A percentile compares a stretch with the other conserved stretches of the same genome.
Evolutionary conservation across 1,140 invertebrate genomes (phyloP).

Genomic region (Pachyrhynchus sulphureomaculatus): DNA sequence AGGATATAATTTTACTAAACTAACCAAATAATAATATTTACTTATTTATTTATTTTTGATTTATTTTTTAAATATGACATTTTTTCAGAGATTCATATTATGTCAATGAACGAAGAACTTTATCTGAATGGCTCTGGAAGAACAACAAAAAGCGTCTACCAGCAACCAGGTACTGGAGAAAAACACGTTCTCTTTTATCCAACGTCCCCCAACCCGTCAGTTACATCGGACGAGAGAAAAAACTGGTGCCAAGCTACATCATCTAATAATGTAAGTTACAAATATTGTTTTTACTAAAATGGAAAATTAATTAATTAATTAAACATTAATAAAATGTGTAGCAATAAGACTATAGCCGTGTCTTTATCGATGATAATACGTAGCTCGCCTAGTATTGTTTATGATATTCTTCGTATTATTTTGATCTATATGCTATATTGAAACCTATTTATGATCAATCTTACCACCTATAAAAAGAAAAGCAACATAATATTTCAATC

Average conservation of each 20-base stretch:
- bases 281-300: no score
- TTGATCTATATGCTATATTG: no score
- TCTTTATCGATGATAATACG: neutral
- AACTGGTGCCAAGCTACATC: conserved; percentile 45
- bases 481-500: no score
- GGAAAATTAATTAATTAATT: no score
- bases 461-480: no score
- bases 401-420: no score
- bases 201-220: conserved; percentile 48
- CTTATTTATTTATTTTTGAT: no score
- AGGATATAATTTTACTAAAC: no score
- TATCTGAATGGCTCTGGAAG: conserved; percentile 42
- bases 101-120: conserved; percentile 46
- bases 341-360: neutral
- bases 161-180: conserved; percentile 49
- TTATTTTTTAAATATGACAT: neutral
- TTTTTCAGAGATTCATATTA: conserved; percentile 20
- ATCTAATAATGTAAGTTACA: conserved; percentile 33
- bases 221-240: conserved; percentile 43
- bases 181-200: conserved; percentile 52
- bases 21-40: no score
- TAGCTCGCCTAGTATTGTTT: no score
- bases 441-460: no score
- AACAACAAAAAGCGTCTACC: conserved; percentile 47
- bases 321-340: neutral